phyloP scores from a whole-genome alignment of 2,888 invertebrate genomes.

The Amblyjoppa proteus region DNA sequence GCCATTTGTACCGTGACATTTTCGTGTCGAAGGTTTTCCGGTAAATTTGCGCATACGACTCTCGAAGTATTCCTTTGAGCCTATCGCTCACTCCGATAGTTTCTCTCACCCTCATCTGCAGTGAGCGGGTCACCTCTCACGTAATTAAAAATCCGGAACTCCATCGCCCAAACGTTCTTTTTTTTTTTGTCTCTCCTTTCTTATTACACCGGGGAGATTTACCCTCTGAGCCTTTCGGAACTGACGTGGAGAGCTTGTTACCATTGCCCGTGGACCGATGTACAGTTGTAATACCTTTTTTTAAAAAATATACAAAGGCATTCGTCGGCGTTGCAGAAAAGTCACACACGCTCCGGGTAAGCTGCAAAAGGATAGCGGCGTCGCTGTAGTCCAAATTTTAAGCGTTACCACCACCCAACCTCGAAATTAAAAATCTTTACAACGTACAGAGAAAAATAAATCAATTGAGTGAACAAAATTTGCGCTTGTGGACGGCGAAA shows the following conservation, averaged over 20 bases:
- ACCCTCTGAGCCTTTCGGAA: background rate
- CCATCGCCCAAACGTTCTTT: background rate
- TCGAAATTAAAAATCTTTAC: too few species aligned
- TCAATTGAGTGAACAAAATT: too few species aligned
- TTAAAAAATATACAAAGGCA: too few species aligned
- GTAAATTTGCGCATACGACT: constrained; percentile 16
- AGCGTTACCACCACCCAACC: too few species aligned
- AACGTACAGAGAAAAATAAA: too few species aligned
- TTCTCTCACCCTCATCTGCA: background rate
- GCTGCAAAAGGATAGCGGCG: too few species aligned
- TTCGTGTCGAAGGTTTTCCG: constrained; percentile 24
- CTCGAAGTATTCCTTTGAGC: constrained; percentile 33
- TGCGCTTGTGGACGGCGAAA: too few species aligned
- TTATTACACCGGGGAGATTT: background rate
- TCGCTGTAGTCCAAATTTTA: too few species aligned
- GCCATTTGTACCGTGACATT: constrained; percentile 22
- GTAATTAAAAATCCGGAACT: constrained; percentile 28
- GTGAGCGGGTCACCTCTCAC: background rate
- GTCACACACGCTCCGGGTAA: too few species aligned
- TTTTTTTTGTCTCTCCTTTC: background rate
- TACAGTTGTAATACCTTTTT: too few species aligned
- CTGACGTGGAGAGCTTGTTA: background rate
- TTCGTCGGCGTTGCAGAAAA: too few species aligned
- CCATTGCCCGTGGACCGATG: too few species aligned
- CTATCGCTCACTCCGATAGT: background rate